These are phyloP conservation scores for Drosophila arawakana DNA, from an alignment of 1,140 invertebrate species.

Conservation along the genomic window DNA sequence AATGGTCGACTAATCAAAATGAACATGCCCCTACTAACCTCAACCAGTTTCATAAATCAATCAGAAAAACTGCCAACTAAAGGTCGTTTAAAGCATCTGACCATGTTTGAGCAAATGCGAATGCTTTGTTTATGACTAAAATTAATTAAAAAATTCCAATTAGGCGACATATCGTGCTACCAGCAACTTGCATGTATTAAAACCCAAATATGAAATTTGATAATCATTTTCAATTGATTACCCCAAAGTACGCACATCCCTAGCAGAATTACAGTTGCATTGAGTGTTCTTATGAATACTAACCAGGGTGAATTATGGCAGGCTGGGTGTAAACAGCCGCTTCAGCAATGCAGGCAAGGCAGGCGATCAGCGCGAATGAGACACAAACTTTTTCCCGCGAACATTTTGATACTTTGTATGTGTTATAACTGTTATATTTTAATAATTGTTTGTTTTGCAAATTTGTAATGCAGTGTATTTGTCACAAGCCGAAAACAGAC, in stretches of 20 bases:
- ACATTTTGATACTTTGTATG: slow-evolving; percentile 59
- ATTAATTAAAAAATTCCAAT: slow-evolving; percentile 55
- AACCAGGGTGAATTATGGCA: slow-evolving; percentile 73
- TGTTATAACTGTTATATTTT: slow-evolving; percentile 22
- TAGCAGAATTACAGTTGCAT: not conserved
- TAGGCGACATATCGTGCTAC: slow-evolving; percentile 15
- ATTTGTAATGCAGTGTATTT: slow-evolving; percentile 1
- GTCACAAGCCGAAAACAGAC: slow-evolving; percentile 14
- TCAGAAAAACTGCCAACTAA: slow-evolving; percentile 46
- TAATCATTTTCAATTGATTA: not conserved
- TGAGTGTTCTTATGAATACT: slow-evolving; percentile 51
- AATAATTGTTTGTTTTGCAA: slow-evolving; percentile 16
- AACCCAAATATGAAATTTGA: not conserved
- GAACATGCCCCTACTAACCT: slow-evolving; percentile 5
- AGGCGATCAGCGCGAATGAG: slow-evolving; percentile 54
- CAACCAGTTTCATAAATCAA: slow-evolving; percentile 64
- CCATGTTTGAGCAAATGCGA: slow-evolving; percentile 20
- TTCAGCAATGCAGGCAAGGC: slow-evolving; percentile 59
- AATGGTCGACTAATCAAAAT: not conserved
- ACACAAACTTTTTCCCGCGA: slow-evolving; percentile 70
- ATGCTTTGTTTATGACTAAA: slow-evolving; percentile 28
- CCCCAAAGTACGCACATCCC: not conserved
- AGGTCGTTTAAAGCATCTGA: slow-evolving; percentile 58
- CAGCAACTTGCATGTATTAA: slow-evolving; percentile 5
- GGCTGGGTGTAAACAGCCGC: slow-evolving; percentile 77